These are phyloP conservation scores for Troides aeacus DNA, from an alignment of 2,888 invertebrate species.

Conservation along the genomic window DNA sequence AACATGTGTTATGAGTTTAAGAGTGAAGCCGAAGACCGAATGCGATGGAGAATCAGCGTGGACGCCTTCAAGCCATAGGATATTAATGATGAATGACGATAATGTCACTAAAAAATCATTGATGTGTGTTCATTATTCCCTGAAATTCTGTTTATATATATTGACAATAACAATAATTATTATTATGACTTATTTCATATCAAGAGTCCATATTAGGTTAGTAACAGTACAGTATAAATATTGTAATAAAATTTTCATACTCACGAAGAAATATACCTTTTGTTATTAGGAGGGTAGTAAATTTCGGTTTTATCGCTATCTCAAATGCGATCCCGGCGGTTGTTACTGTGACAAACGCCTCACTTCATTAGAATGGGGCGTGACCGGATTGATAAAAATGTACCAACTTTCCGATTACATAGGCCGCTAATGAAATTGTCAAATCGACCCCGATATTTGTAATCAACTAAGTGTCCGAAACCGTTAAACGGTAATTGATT, in stretches of 20 bases:
- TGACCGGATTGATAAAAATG: conserved; percentile 64
- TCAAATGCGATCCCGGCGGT: conserved; percentile 60
- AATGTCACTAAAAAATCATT: no score
- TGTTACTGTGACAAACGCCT: conserved; percentile 69
- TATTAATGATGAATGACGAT: no score
- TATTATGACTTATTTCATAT: no score
- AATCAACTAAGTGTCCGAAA: conserved; percentile 43
- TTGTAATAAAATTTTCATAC: conserved; percentile 1
- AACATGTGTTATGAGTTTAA: no score
- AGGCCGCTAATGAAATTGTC: conserved; percentile 10
- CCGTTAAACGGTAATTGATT: background rate
- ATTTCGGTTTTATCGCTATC: conserved; percentile 70
- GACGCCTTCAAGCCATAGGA: no score
- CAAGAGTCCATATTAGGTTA: no score
- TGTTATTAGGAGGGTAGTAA: conserved; percentile 56
- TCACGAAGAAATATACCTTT: conserved; percentile 25
- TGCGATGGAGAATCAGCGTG: no score
- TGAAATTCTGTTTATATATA: no score
- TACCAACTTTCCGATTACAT: conserved; percentile 38
- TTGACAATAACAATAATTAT: no score
- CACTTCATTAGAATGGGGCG: conserved; percentile 67
- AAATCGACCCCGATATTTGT: conserved; percentile 27
- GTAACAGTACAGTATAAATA: background rate
- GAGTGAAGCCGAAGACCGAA: no score
- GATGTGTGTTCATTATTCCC: no score